Evolutionary conservation across 2,888 invertebrate genomes (phyloP), one percentile per base, ranked within the genome.

Genomic region (Neelides folsomi): DNA sequence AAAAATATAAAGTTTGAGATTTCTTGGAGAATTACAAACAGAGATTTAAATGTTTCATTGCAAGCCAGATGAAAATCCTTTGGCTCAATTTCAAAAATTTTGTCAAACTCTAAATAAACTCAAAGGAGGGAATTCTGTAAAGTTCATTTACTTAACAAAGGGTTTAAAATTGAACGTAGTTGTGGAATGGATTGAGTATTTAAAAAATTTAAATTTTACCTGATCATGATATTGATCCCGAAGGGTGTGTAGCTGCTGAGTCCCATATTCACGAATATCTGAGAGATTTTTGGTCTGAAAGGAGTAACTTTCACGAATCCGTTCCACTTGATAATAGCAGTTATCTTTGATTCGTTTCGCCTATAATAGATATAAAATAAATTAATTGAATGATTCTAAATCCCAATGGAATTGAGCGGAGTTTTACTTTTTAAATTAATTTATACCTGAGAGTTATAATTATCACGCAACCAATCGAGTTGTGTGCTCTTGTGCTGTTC

Each of bases 201-300:
- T 12, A 13, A 10, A 9, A 9, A 42, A 10, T 49, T 34, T 20
- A 9, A 27, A 40, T 57, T 66, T 68, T 72, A 86, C 88, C 81
- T 93, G 92, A 72, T 92, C 89, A 67, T 81, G 82, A 72, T 94
- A 94, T 72, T 92, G 90, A 70, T 90, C 92, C 68, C 83, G 78
- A 66, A 93, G 76, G 2, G 86, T 78, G 52, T 86, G 83, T 60
- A 93, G 73, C 69, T 92, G 70, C 53, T 70, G 68, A 1, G 87
- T 84, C 54, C 94, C 92, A 69, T 90, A 92, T 68, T 93, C 92
- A 58, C 90, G 76, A 65, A 94, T 85, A 68, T 89, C 89, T 66
- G 82, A 79, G 49, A 90, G 75, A 69, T 89, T 85, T 66, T 82
- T 84, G 45, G 87, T 81, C 72, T 93, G 93, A 37, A 81, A 78